phyloP scores from a whole-genome alignment of 2,113 vertebrate genomes.

The Calonectris borealis region DNA sequence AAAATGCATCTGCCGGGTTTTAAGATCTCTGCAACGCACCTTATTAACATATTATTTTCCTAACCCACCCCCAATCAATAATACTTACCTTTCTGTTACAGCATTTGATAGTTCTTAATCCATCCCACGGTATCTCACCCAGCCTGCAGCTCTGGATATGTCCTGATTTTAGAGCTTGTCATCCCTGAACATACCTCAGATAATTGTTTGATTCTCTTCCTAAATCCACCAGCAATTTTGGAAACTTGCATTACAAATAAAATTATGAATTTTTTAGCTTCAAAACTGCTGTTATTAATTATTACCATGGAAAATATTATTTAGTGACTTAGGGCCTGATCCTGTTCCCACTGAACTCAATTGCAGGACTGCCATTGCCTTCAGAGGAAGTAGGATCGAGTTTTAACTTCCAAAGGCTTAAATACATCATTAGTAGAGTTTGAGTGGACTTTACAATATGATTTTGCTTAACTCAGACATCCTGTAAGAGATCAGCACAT shows the following conservation, averaged over 20 bases:
- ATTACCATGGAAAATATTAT: conserved; percentile 71
- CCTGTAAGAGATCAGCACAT: not conserved
- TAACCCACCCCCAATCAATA: conserved; percentile 62
- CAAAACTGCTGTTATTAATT: conserved; percentile 65
- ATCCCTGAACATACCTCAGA: conserved; percentile 13
- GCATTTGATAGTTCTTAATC: conserved; percentile 65
- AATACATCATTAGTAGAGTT: not conserved
- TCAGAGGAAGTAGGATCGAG: not conserved
- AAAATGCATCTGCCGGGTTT: conserved; percentile 43
- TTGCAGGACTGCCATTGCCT: not conserved
- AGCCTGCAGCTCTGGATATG: conserved; percentile 48
- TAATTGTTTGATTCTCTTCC: conserved; percentile 60
- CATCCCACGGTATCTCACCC: conserved; percentile 31
- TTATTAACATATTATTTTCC: conserved; percentile 63
- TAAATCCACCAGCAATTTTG: conserved; percentile 61
- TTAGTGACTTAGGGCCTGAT: conserved; percentile 64
- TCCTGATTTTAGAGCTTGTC: conserved; percentile 64
- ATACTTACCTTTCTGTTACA: conserved; percentile 65
- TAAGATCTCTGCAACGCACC: conserved; percentile 31
- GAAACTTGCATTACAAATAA: conserved; percentile 39
- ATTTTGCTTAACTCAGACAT: conserved; percentile 28
- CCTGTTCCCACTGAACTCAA: not conserved
- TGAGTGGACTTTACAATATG: not conserved
- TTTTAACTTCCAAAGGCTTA: conserved; percentile 38
- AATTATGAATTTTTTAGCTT: conserved; percentile 43